Percentiles rank a stretch among this genome's conserved stretches.
phyloP scores from a whole-genome alignment of 2,797 vertebrate genomes.

The Sciaenops ocellatus region DNA sequence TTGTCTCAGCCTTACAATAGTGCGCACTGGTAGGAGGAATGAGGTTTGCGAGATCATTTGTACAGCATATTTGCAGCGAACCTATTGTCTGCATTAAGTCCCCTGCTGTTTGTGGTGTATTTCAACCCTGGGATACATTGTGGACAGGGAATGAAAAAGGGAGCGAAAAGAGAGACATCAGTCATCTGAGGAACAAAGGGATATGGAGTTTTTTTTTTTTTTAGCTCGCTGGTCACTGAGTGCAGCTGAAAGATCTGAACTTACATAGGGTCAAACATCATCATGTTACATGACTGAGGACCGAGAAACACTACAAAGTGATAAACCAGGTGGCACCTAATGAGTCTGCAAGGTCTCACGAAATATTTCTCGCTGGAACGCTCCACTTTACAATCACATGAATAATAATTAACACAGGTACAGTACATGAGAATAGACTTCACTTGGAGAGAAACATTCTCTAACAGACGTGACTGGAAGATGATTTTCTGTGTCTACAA shows the following conservation, averaged over 20 bases:
- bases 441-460: constrained; percentile 1
- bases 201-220: neutral
- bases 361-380: neutral
- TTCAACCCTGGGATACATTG: constrained; percentile 42
- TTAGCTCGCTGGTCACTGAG: constrained; percentile 6
- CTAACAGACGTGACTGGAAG: neutral
- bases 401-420: constrained; percentile 8
- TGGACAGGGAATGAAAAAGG: constrained; percentile 2
- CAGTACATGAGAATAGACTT: constrained; percentile 12
- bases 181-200: too few species aligned
- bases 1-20: constrained; percentile 23
- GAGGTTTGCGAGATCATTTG: constrained; percentile 38
- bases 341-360: neutral
- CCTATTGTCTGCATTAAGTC: constrained; percentile 30
- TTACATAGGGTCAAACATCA: constrained; percentile 12
- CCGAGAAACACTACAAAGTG: constrained; percentile 8
- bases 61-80: constrained; percentile 29
- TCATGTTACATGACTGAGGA: constrained; percentile 2
- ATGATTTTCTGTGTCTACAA: neutral
- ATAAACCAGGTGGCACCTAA: constrained; percentile 19
- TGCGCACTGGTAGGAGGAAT: constrained; percentile 1
- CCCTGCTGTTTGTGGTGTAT: constrained; percentile 52
- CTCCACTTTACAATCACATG: neutral
- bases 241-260: constrained; percentile 16
- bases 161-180: constrained; percentile 6